Evolutionary conservation across 2,797 vertebrate genomes (phyloP).

Genomic region (Notolepis coatsorum): DNA sequence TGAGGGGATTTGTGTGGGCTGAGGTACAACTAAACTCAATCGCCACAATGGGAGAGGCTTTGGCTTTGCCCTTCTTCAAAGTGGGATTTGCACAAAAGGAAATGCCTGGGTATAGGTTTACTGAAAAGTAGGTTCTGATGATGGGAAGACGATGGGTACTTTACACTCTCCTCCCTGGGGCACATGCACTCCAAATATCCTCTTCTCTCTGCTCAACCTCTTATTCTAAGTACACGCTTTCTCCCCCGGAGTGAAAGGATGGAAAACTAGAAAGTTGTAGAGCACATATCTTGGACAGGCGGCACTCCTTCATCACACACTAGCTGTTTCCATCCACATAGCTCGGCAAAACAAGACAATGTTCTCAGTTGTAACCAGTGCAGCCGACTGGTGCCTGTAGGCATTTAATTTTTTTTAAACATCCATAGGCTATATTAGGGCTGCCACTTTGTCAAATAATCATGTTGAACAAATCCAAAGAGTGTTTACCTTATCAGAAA

Average conservation of each 20-base stretch:
- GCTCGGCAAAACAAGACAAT: no score
- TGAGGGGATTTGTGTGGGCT: slow-evolving; percentile 74
- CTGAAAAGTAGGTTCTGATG: slow-evolving; percentile 72
- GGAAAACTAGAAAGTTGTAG: no score
- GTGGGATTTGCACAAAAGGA: slow-evolving; percentile 74
- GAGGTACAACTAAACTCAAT: slow-evolving; percentile 67
- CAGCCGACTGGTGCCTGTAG: no score
- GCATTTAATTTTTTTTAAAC: no score
- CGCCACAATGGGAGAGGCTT: slow-evolving; percentile 67
- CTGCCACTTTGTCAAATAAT: no score
- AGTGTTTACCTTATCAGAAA: no score
- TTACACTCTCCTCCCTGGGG: slow-evolving; percentile 70
- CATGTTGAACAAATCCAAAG: no score
- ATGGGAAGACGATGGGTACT: slow-evolving; percentile 76
- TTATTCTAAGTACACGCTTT: slow-evolving; percentile 63
- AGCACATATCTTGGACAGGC: no score
- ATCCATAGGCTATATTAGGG: no score
- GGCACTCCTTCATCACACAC: no score
- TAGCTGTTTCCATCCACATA: no score
- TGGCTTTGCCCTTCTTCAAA: slow-evolving; percentile 72
- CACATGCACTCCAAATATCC: slow-evolving; percentile 68
- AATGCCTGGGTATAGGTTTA: slow-evolving; percentile 71
- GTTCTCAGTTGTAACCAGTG: no score
- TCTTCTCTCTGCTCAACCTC: slow-evolving; percentile 59
- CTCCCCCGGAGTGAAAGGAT: slow-evolving; percentile 51